Base-by-base conservation (phyloP, 2,113 vertebrate species). In the Poicephalus meyeri region DNA sequence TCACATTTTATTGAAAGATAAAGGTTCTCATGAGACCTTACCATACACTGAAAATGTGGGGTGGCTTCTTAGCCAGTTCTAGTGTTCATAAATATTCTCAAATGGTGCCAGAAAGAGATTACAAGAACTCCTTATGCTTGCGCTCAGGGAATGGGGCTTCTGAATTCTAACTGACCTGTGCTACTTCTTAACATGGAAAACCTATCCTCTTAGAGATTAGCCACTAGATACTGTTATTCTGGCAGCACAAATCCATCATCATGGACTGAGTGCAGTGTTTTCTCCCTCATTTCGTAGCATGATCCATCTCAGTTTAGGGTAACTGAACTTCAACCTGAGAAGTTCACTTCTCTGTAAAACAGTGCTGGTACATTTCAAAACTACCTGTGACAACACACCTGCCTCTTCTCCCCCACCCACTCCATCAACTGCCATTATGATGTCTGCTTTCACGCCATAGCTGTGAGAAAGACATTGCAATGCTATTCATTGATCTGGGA, bases 11-110 rank as follows among this genome's bases (percentile, higher is more conserved):
- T 60, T 80, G 71, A 83, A 94, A 84, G 55, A 58, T 44, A 58
- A 7, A 70, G 18, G 47, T 64, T 88, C 72, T 93, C 56, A 46
- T 71, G 90, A 96, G 95, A 93, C 33, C 16, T 91, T 77, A 70
- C 80, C 53, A 92, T 70, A 63, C 23, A 70, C 1, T 70, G 79
- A 80, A 94, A 90, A 95, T 16, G 17, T 86, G 91, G 92, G 91
- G 82, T 92, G 80, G 63, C 78, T 93, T 94, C 91, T 96, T 93
- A 96, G 64, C 71, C 52, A 80, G 76, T 91, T 93, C 83, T 80
- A 88, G 68, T 66, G 37, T 78, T 90, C 88, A 95, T 92, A 96
- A 96, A 94, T 92, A 95, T 88, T 95, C 91, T 93, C 50, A 93
- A 82, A 88, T 66, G 20, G 71, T 95, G 86, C 68, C 64, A 92